A percentile compares a stretch with the other conserved stretches of the same genome.
These are phyloP conservation scores for Oophaga sylvatica DNA, from an alignment of 2,797 vertebrate genomes.

Conservation along the genomic window DNA sequence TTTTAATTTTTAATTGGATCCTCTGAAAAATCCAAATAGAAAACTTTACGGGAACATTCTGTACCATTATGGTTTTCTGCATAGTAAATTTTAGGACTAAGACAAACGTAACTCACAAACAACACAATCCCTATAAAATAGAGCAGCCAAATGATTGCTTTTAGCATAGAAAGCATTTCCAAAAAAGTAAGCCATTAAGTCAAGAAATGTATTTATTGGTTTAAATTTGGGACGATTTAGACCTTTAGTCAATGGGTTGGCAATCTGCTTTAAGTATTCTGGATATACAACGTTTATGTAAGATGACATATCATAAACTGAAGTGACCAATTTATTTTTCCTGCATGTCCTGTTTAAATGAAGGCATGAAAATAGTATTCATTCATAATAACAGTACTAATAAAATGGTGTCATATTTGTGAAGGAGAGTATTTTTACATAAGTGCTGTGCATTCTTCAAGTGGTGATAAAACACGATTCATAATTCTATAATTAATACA, in stretches of 20 bases:
- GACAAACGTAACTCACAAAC: too few species aligned
- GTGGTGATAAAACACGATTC: constrained; percentile 68
- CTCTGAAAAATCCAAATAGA: too few species aligned
- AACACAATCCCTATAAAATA: too few species aligned
- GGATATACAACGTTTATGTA: neutral
- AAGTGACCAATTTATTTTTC: neutral
- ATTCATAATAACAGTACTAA: neutral
- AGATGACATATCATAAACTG: neutral
- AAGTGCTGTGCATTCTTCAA: constrained; percentile 7
- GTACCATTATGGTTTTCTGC: too few species aligned
- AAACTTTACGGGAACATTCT: too few species aligned
- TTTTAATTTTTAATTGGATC: too few species aligned
- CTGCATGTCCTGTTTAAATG: neutral
- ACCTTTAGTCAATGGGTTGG: neutral
- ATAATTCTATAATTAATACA: constrained; percentile 75
- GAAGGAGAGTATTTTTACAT: neutral
- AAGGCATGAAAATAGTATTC: neutral
- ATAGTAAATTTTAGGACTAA: too few species aligned
- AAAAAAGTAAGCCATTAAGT: too few species aligned
- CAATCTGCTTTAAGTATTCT: neutral
- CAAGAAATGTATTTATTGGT: too few species aligned
- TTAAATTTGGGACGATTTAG: neutral
- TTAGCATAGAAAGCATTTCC: too few species aligned
- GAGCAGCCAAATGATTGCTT: too few species aligned
- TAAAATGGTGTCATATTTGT: constrained; percentile 13